These are phyloP conservation scores for Hoplodrina blanda DNA, from an alignment of 2,888 invertebrate genomes.

Conservation along the genomic window DNA sequence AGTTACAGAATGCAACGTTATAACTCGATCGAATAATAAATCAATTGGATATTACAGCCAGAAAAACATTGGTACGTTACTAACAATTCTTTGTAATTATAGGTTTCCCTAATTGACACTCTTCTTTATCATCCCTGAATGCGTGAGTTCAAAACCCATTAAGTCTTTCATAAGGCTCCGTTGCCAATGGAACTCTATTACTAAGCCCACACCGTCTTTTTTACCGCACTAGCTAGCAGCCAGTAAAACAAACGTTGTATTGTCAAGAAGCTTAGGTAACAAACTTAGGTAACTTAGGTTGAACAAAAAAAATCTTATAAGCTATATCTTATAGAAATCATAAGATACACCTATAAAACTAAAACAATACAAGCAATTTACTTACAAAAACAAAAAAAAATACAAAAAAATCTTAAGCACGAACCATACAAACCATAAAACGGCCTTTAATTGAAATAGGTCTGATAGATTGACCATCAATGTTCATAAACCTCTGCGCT, in stretches of 20 bases:
- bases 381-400: background rate
- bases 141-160: too few relatives aligned
- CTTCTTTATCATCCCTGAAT: background rate
- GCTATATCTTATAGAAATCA: background rate
- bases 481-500: too few relatives aligned
- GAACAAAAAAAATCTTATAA: background rate
- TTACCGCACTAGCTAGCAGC: too few relatives aligned
- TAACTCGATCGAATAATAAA: slow-evolving; percentile 20
- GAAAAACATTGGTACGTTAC: slow-evolving; percentile 11
- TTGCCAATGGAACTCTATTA: background rate
- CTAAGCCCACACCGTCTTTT: background rate
- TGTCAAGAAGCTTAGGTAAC: too few relatives aligned
- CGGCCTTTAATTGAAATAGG: background rate
- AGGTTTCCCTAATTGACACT: background rate
- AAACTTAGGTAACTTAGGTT: background rate
- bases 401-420: background rate
- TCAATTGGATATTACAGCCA: slow-evolving; percentile 45
- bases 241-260: too few relatives aligned
- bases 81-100: slow-evolving; percentile 1
- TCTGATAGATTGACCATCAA: background rate
- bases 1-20: background rate
- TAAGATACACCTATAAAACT: background rate
- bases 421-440: background rate
- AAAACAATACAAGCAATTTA: background rate
- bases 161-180: background rate